Percentiles rank a stretch among this genome's conserved stretches.
Evolutionary conservation across 92 coral and sea anemone species (phyloP).

Genomic region (Palythoa heliodiscus): DNA sequence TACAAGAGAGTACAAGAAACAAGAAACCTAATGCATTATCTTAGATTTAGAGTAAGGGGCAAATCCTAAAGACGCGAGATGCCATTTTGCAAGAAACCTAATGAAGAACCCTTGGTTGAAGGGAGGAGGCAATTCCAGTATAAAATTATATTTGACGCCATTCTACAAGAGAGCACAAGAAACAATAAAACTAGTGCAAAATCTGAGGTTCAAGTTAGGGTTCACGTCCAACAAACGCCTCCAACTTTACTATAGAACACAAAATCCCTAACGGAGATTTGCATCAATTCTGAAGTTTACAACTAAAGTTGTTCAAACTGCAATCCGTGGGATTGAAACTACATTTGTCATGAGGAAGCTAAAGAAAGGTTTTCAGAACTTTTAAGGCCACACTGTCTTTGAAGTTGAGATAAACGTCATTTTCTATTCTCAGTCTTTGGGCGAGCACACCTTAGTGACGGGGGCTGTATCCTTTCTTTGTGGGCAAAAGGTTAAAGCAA

Average conservation of each 20-base stretch:
- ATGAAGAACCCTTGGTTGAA: no score
- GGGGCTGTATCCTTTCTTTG: no score
- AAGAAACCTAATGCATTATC: slow-evolving; percentile 46
- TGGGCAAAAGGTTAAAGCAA: no score
- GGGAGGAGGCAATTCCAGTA: slow-evolving; percentile 49
- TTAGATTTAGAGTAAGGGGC: slow-evolving; percentile 69
- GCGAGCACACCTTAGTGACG: no score
- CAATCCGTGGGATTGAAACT: neutral
- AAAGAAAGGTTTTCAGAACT: neutral
- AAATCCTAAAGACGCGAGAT: slow-evolving; percentile 46
- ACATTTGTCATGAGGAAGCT: neutral
- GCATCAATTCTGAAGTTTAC: neutral
- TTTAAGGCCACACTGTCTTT: no score
- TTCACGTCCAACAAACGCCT: slow-evolving; percentile 61
- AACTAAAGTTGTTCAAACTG: neutral
- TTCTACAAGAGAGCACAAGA: slow-evolving; percentile 70
- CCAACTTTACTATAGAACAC: neutral
- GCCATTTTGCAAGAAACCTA: no score
- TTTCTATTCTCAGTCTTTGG: neutral
- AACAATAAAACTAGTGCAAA: slow-evolving; percentile 54
- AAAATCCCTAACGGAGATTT: no score
- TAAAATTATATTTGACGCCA: slow-evolving; percentile 69
- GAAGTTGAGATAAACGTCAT: neutral
- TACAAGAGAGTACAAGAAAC: slow-evolving; percentile 70
- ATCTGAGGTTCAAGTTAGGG: slow-evolving; percentile 56